Evolutionary conservation across 2,888 invertebrate species (phyloP).

Genomic region (Ennomos quercinarius): DNA sequence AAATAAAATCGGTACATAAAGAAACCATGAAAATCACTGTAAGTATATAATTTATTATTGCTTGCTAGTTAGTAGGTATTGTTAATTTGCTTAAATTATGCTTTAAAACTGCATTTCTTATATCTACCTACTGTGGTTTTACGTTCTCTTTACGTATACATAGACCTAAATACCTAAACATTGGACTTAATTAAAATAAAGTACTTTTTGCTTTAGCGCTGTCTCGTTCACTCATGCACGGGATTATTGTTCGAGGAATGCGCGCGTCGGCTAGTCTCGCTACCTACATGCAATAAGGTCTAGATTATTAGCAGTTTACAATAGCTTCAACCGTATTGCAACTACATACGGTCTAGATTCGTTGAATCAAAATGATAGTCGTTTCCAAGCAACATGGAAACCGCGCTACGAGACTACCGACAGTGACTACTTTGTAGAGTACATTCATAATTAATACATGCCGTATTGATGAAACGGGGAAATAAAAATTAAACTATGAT

Average conservation of each 20-base stretch:
- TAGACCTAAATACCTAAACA: slow-evolving; percentile 82
- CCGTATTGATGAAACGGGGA: slow-evolving; percentile 42
- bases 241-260: slow-evolving; percentile 81
- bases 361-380: slow-evolving; percentile 33
- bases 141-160: slow-evolving; percentile 72
- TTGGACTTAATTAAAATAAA: slow-evolving; percentile 66
- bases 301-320: slow-evolving; percentile 46
- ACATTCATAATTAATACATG: slow-evolving; percentile 77
- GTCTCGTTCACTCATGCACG: slow-evolving; percentile 74
- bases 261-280: slow-evolving; percentile 84
- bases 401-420: slow-evolving; percentile 73
- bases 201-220: slow-evolving; percentile 75
- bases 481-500: slow-evolving; percentile 5
- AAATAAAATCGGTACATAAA: slow-evolving; percentile 4
- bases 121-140: slow-evolving; percentile 69
- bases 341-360: slow-evolving; percentile 57
- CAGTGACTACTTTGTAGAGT: slow-evolving; percentile 80
- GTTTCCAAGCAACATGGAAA: slow-evolving; percentile 45
- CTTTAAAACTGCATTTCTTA: slow-evolving; percentile 75
- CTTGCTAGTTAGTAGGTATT: no score
- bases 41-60: no score
- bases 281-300: slow-evolving; percentile 57
- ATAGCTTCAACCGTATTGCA: slow-evolving; percentile 39
- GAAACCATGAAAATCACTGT: no score
- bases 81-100: no score